These are phyloP conservation scores for Hestina assimilis DNA, from an alignment of 1,140 invertebrate genomes.

Conservation along the genomic window DNA sequence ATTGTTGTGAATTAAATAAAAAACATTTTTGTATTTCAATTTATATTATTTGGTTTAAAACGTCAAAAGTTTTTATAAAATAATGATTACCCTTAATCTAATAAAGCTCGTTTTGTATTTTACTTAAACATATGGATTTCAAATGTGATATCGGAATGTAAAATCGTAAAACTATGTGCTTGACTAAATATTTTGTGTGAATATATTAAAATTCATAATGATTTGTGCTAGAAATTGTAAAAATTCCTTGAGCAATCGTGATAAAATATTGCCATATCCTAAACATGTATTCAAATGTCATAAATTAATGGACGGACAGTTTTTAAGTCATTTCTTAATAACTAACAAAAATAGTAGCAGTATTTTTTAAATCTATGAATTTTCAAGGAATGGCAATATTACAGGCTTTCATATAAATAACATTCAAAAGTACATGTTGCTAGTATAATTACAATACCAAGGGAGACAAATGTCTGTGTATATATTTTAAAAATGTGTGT, in stretches of 20 bases:
- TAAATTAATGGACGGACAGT: conserved; percentile 16
- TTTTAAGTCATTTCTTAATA: neutral
- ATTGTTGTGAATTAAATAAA: conserved; percentile 30
- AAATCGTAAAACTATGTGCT: conserved; percentile 5
- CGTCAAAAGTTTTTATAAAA: conserved; percentile 53
- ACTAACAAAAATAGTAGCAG: neutral
- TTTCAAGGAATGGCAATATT: no score
- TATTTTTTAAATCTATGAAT: neutral
- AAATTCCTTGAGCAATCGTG: neutral
- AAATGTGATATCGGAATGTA: conserved; percentile 7
- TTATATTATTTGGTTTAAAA: conserved; percentile 75
- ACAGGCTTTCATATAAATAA: no score
- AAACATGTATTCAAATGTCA: neutral
- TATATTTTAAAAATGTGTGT: no score
- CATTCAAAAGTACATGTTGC: no score
- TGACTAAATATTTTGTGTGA: neutral
- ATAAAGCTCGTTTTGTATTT: conserved; percentile 63
- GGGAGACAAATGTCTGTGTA: no score
- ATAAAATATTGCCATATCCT: neutral
- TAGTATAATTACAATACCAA: no score
- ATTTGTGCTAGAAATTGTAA: neutral
- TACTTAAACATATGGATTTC: conserved; percentile 19
- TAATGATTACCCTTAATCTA: conserved; percentile 50
- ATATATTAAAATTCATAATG: neutral
- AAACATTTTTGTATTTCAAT: conserved; percentile 22